Conservation (phyloP, 2,797 vertebrate genomes). For the Pipistrellus nathusii region DNA sequence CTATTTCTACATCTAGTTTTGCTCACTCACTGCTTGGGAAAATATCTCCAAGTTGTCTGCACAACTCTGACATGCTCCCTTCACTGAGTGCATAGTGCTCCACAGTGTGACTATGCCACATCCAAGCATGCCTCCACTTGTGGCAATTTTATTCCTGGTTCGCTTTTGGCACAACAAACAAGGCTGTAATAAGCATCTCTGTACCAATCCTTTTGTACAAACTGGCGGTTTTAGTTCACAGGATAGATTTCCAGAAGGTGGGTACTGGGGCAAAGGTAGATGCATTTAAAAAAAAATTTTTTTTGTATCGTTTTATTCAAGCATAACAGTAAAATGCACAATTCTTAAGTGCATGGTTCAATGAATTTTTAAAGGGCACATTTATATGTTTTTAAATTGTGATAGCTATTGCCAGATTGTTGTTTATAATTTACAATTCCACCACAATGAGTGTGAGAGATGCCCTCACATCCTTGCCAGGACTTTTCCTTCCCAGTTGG, state of each 20-base stretch:
- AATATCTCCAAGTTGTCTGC: neutral
- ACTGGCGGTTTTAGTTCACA: neutral
- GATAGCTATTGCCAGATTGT: neutral
- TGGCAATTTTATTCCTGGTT: neutral
- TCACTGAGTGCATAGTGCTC: neutral
- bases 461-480: neutral
- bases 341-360: neutral
- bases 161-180: neutral
- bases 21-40: neutral
- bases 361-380: neutral
- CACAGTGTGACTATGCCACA: neutral
- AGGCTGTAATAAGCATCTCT: neutral
- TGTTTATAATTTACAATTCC: slow-evolving; percentile 9
- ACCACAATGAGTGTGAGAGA: neutral
- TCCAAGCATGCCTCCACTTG: neutral
- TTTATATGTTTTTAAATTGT: neutral
- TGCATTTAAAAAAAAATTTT: neutral
- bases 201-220: neutral
- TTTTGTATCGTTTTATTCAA: neutral
- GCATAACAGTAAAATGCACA: neutral
- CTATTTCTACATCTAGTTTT: neutral
- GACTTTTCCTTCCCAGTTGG: neutral
- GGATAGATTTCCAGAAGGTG: neutral
- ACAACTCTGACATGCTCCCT: neutral
- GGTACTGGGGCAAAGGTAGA: neutral